Evolutionary conservation across 2,888 invertebrate genomes (phyloP), one percentile per base, ranked within the genome.

Genomic region (Neocrepidodera transversa): DNA sequence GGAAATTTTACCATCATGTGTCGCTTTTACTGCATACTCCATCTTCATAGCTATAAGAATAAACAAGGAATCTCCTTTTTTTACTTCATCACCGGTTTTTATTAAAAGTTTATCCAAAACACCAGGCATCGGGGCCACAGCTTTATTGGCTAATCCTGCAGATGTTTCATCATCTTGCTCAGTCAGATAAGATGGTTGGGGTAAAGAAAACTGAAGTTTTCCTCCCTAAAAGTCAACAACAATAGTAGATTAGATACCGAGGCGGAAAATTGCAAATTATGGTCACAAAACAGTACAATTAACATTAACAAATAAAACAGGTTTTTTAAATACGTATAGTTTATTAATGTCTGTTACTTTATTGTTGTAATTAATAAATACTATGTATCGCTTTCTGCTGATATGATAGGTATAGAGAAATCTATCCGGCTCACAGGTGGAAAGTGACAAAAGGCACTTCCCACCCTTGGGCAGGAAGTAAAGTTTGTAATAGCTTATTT

Each of bases 11-110:
- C 93, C 96, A 74, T 90, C 87, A 40, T 86, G 82, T 0, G 90
- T 88, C 1, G 97, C 92, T 69, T 91, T 91, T 10, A 99, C 89
- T 10, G 96, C 89, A 78, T 97, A 92, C 85, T 99, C 99, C 99
- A 99, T 99, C 83, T 99, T 99, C 99, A 99, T 99, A 0, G 99
- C 99, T 65, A 97, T 95, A 75, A 99, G 89, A 40, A 97, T 91
- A 61, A 97, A 89, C 1, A 99, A 82, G 0, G 93, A 89, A 76
- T 98, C 95, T 0, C 97, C 97, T 76, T 87, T 86, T 64, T 88
- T 87, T 2, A 99, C 95, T 64, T 77, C 75, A 71, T 95, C 91
- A 0, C 96, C 97, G 17, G 85, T 82, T 60, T 85, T 84, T 1
- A 98, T 95, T 14, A 93, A 82, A 47, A 98, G 82, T 78, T 93